phyloP scores from a whole-genome alignment of 2,797 vertebrate genomes.

The Cirrhinus molitorella region DNA sequence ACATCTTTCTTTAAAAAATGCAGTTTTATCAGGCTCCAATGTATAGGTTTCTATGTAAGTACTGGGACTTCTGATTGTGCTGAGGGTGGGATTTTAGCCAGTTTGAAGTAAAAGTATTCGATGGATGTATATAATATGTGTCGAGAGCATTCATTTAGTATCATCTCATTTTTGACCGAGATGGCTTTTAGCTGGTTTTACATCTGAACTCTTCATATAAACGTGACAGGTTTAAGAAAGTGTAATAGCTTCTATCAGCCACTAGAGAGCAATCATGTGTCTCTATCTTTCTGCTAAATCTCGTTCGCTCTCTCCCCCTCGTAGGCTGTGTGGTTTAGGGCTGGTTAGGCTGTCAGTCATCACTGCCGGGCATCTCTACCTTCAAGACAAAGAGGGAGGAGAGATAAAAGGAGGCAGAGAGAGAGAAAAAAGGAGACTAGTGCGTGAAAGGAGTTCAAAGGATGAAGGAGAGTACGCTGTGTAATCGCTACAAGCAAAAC shows the following conservation, averaged over 20 bases:
- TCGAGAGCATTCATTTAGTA: no score
- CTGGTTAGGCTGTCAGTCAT: slow-evolving; percentile 76
- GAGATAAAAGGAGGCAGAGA: slow-evolving; percentile 68
- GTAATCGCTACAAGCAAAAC: slow-evolving; percentile 74
- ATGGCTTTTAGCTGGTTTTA: no score
- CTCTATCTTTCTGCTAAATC: slow-evolving; percentile 22
- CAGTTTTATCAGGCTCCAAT: no score
- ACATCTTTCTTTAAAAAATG: no score
- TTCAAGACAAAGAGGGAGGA: slow-evolving; percentile 73
- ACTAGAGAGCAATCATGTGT: slow-evolving; percentile 52
- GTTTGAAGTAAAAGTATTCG: no score
- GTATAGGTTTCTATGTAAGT: no score
- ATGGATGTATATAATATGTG: no score
- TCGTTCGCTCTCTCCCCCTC: slow-evolving; percentile 64
- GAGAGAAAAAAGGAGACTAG: slow-evolving; percentile 46
- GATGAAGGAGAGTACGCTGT: slow-evolving; percentile 62
- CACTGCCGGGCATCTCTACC: slow-evolving; percentile 73
- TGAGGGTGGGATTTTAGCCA: no score
- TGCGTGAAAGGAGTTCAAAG: slow-evolving; percentile 68
- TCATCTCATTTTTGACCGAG: no score
- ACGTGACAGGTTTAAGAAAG: slow-evolving; percentile 13
- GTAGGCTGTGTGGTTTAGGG: slow-evolving; percentile 61
- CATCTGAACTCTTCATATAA: no score
- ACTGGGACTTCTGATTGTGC: no score
- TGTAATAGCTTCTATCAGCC: slow-evolving; percentile 47